Evolutionary conservation across 64 coral and sea anemone species (phyloP), one percentile per base, ranked within the genome.

Genomic region (Pachyseris speciosa): DNA sequence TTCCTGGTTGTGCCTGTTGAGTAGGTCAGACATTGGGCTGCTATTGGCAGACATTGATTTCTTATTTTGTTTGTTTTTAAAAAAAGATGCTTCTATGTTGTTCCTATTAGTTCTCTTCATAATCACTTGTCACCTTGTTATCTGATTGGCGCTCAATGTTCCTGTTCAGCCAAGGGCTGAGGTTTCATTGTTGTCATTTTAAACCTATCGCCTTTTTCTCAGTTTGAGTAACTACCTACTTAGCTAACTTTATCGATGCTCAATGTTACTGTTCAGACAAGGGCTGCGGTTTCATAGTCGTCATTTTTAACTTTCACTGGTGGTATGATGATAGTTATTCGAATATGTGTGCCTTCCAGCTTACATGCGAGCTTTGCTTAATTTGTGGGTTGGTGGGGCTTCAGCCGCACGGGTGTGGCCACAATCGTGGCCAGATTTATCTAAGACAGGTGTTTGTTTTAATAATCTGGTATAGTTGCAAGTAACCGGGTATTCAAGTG

Each of bases 181-280:
- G 43, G 43, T 45, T 45, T 45, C 43, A 45, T 45, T 45, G 43
- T 11, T 11, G 1, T 17, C 11, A 57, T 57, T 57, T 57, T 57
- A 17, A 4, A 13, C 12, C 4, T 57, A 17, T 17, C 52, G 17
- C 52, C 19, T 17, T 57, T 57, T 57, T 20, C 3, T 57, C 12
- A 4, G 12, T 17, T 57, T 17, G 17, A 20, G 52, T 57, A 17
- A 13, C 19, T 57, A n/a, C 12, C 11, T 4, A 17, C 52, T 16
- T 17, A 57, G 6, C 4, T 57, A 10, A 45, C 43, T 45, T 67
- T 33, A 26, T 13, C 10, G 64, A 33, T 29, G 29, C 11, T 32
- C 28, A 67, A 67, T 67, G 64, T 67, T 31, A 67, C 64, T 67
- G 64, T 67, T 33, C 64, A 67, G 64, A 67, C 64, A 67, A 0